Base-by-base conservation (phyloP, 2,888 invertebrate species). In the Julus scandinavius region DNA sequence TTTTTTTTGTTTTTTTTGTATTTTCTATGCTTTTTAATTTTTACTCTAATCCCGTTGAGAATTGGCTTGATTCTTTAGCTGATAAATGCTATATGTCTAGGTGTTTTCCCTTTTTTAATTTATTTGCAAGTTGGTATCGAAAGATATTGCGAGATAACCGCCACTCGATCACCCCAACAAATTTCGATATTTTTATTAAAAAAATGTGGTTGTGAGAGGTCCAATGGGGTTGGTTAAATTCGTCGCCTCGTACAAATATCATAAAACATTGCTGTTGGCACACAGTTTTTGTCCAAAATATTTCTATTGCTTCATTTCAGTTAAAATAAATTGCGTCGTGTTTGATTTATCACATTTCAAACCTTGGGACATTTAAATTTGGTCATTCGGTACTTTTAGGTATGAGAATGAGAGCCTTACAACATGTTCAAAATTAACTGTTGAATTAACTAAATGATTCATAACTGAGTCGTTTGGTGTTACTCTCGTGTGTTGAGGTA, bases 131-230 rank as follows among this genome's bases (percentile, higher is more conserved):
- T 29, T 72, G 72, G 72, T 72, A 72, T 29, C 29, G 72, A 72
- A 20, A 72, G 72, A n/a, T 72, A 9, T 72, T 72, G 72, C 29
- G 29, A 72, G 72, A 72, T 29, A 29, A 72, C 72, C 72, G 9
- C 29, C 29, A 72, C 72, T 72, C 29, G 29, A 29, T 29, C 29
- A 29, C 72, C 72, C 29, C 29, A 29, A 72, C 29, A 29, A 72
- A 72, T 72, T 29, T 72, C 72, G 72, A 29, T 72, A 72, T 72
- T 72, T 72, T 72, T 72, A 72, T 72, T n/a, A n/a, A 29, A 72
- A 72, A 72, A 72, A 72, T 72, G 38, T 72, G 72, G 72, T 72
- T 72, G 72, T 29, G 72, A 72, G 72, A 72, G 72, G 72, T 72
- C 72, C 72, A 72, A 72, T 72, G 72, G 72, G 72, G 72, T 29